phyloP scores from a whole-genome alignment of 2,888 invertebrate species.

The Synergus laeviventris region DNA sequence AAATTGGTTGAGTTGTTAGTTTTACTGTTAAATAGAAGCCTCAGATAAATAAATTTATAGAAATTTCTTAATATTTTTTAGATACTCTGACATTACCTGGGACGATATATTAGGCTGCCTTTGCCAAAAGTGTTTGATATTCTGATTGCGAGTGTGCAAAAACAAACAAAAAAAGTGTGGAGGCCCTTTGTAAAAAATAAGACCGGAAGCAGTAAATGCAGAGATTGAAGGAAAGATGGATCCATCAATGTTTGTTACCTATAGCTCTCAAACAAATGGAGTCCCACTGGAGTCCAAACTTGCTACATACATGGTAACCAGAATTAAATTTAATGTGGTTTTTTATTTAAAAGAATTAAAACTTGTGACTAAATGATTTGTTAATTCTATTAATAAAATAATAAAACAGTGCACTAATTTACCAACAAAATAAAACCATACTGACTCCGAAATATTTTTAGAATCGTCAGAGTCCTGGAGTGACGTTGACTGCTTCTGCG shows the following conservation, averaged over 20 bases:
- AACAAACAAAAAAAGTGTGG: conserved; percentile 30
- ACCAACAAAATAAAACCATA: not conserved
- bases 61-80: not conserved
- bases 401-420: not conserved
- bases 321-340: conserved; percentile 37
- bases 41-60: not conserved
- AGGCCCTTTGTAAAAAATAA: conserved; percentile 24
- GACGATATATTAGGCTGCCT: not conserved
- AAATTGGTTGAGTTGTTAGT: no score
- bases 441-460: conserved; percentile 53
- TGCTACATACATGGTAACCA: conserved; percentile 87
- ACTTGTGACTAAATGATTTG: conserved; percentile 45
- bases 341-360: conserved; percentile 18
- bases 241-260: conserved; percentile 83
- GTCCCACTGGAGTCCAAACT: conserved; percentile 91
- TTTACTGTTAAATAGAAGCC: no score
- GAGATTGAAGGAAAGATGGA: conserved; percentile 80
- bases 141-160: conserved; percentile 34
- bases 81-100: not conserved
- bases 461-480: conserved; percentile 72
- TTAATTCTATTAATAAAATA: conserved; percentile 45
- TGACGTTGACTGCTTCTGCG: conserved; percentile 64
- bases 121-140: not conserved
- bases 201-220: conserved; percentile 69
- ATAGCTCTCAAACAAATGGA: conserved; percentile 83